Percentiles rank a stretch among this genome's conserved stretches.
phyloP scores from a whole-genome alignment of 2,113 vertebrate species.

The Sphaerodactylus townsendi region DNA sequence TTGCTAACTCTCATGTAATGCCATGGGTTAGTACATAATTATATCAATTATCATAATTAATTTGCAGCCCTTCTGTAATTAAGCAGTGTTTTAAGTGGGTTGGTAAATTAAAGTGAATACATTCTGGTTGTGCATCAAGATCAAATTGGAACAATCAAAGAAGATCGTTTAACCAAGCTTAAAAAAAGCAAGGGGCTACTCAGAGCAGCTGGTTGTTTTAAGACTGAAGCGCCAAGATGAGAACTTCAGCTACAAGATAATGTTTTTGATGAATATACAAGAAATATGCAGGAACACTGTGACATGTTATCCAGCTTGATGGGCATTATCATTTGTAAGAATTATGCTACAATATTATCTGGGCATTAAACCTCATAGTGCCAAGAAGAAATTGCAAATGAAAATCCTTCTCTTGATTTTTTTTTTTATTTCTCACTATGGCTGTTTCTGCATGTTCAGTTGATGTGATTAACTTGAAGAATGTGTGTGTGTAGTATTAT shows the following conservation, averaged over 20 bases:
- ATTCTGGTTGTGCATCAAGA: constrained; percentile 15
- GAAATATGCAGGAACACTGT: not conserved
- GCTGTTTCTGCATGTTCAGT: constrained; percentile 19
- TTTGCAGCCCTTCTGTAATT: constrained; percentile 6
- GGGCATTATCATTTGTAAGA: constrained; percentile 8
- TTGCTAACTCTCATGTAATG: not conserved
- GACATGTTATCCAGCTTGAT: constrained; percentile 9
- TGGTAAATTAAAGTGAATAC: constrained; percentile 17
- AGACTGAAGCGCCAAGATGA: not conserved
- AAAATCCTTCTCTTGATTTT: not conserved
- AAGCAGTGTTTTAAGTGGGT: not conserved
- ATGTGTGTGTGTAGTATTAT: constrained; percentile 13
- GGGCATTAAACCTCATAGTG: not conserved
- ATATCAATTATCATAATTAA: constrained; percentile 9
- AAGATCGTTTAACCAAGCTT: not conserved
- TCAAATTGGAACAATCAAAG: constrained; percentile 14
- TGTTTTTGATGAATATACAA: not conserved
- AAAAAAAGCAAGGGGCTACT: not conserved
- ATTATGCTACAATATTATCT: not conserved
- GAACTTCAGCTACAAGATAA: not conserved
- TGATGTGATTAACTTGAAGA: not conserved
- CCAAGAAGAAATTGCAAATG: constrained; percentile 13
- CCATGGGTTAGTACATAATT: constrained; percentile 14
- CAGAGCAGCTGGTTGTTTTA: not conserved
- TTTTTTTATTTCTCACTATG: not conserved